These are phyloP conservation scores for Notothenia rossii DNA, from an alignment of 2,113 vertebrate species.

Conservation along the genomic window DNA sequence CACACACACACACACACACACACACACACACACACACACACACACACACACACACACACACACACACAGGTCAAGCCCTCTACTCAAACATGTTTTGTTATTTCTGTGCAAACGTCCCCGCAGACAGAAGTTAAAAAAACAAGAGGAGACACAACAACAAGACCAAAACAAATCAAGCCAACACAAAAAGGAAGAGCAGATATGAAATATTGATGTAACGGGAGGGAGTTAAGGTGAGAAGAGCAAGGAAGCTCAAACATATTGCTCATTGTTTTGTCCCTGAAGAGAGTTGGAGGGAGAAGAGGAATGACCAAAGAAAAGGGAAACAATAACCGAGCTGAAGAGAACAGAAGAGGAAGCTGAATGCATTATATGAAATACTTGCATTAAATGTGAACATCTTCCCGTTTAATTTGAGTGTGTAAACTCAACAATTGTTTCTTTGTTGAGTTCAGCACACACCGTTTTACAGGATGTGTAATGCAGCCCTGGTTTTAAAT, in stretches of 20 bases:
- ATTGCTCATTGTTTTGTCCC: constrained; percentile 23
- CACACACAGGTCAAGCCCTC: neutral
- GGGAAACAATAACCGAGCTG: neutral
- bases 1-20: neutral
- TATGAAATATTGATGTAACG: constrained; percentile 60
- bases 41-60: neutral
- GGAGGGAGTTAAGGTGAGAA: constrained; percentile 24
- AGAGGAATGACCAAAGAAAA: neutral
- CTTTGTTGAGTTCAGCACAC: neutral
- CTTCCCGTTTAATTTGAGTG: neutral
- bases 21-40: neutral
- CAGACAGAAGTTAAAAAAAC: constrained; percentile 15
- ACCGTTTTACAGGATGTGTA: no score
- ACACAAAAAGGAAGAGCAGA: constrained; percentile 21
- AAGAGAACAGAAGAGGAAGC: neutral
- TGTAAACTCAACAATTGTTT: neutral
- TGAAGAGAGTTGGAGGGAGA: neutral
- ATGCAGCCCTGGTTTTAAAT: no score
- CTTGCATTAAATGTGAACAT: neutral
- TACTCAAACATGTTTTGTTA: neutral
- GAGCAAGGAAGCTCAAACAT: constrained; percentile 6
- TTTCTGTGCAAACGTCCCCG: neutral
- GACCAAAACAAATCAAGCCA: constrained; percentile 32
- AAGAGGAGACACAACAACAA: constrained; percentile 22
- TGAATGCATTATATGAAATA: neutral